phyloP scores from a whole-genome alignment of 2,797 vertebrate genomes.

The Synaphobranchus kaupii region DNA sequence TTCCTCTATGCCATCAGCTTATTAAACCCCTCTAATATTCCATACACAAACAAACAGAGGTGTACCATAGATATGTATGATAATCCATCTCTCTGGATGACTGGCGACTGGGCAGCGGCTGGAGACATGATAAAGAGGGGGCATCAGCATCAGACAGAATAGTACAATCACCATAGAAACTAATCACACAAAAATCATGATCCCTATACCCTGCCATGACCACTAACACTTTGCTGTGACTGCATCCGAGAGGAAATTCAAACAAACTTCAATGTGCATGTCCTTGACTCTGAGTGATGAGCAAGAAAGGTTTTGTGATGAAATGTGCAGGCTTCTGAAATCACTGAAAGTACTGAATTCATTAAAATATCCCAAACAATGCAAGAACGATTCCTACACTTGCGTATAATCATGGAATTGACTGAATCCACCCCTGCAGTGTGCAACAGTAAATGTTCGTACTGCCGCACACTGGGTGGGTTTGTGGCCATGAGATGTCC shows the following conservation, averaged over 20 bases:
- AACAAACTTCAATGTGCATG: neutral
- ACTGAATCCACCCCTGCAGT: neutral
- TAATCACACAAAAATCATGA: neutral
- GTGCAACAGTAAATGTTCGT: neutral
- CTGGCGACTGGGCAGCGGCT: constrained; percentile 81
- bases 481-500: neutral
- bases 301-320: neutral
- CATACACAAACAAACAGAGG: neutral
- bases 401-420: neutral
- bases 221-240: neutral
- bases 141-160: neutral
- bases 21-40: neutral
- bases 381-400: neutral
- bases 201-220: neutral
- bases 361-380: neutral
- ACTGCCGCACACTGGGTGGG: neutral
- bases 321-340: neutral
- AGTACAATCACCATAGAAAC: neutral
- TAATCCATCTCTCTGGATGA: constrained; percentile 88
- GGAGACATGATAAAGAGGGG: constrained; percentile 58
- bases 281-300: neutral
- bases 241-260: neutral
- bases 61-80: constrained; percentile 87
- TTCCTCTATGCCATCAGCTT: neutral
- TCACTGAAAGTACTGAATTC: neutral